Evolutionary conservation across 2,797 vertebrate species (phyloP), one percentile per base, ranked within the genome.

Genomic region (Urosaurus nigricauda): DNA sequence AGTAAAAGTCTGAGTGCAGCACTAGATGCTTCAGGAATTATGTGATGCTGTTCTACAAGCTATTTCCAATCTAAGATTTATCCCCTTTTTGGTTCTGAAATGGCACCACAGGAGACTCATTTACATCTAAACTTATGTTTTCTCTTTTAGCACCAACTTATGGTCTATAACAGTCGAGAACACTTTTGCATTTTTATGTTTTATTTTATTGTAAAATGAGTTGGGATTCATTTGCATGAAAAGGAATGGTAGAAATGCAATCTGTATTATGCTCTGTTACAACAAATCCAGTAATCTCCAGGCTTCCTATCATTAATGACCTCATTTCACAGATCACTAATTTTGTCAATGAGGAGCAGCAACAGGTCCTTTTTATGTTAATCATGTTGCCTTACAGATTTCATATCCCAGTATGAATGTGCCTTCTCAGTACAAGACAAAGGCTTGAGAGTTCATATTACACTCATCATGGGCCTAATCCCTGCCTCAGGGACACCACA

Each of bases 301-400:
- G 93, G 95, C 96, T 96, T 96, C 91, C 93, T 95, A 91, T 95
- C 94, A 95, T 95, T 96, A 96, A 93, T 95, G 93, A 97, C 95
- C 95, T 97, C 95, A 97, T 97, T 97, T 97, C 96, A 96, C 94
- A 96, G 96, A 94, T 96, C 95, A 94, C 95, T 97, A 96, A 97
- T 97, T 97, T 94, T 43, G 89, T 94, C 94, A 95, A 95, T 95
- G 94, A 95, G 94, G 92, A 95, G 88, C 91, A 90, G 84, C 96
- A 96, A 95, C 93, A 94, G 86, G 92, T 94, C 92, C 75, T 90
- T 95, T 95, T 94, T 93, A 95, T 95, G 90, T 86, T 92, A 96
- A 93, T 87, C 94, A 92, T 95, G 86, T 83, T 91, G 94, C 65
- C 65, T 68, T 56, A 16, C 85, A 87, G 91, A 87, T 77, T 93